Base-by-base conservation (phyloP, 2,888 invertebrate genomes). In the Drosophila cracens region DNA sequence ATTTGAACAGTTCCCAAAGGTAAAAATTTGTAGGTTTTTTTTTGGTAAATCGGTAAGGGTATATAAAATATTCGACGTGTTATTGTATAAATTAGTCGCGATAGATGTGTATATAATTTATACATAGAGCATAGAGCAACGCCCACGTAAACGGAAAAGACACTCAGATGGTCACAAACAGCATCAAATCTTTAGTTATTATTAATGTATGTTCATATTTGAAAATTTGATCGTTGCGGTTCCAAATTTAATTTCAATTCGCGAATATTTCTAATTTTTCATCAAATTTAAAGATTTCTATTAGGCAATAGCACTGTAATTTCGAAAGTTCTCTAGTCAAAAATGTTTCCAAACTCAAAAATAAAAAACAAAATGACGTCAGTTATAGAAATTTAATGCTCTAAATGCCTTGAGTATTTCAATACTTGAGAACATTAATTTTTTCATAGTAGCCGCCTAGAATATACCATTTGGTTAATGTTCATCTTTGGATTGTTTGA, bases 81-180 rank as follows among this genome's bases (percentile, higher is more conserved):
- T 38, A 53, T 40, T 49, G 54, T 58, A 58, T 64, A 79, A 64
- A 67, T 71, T 51, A 70, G 64, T 69, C 61, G 52, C 33, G 40
- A 61, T 68, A 56, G 8, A 25, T 54, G 4, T 27, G n/a, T 18
- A 79, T 53, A 60, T 40, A 34, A 48, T 38, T 70, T 71, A 71
- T 67, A 74, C 49, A 53, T 53, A 71, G 62, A 71, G 70, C 71
- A 58, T 18, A 61, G 61, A 64, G 64, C 53, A 51, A 61, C 79
- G 76, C 80, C 79, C 46, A 79, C 80, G 43, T 38, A 16, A 25
- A 29, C 38, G 51, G 13, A 40, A 48, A 51, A 60, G 29, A 43
- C 65, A 21, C 56, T 79, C 79, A 78, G 62, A 65, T 74, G 66
- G 38, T 57, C 51, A 11, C 25, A 34, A 38, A 16, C 21, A 73